Evolutionary conservation across 2,113 vertebrate genomes (phyloP), one percentile per base, ranked within the genome.

Genomic region (Pyxicephalus adspersus): DNA sequence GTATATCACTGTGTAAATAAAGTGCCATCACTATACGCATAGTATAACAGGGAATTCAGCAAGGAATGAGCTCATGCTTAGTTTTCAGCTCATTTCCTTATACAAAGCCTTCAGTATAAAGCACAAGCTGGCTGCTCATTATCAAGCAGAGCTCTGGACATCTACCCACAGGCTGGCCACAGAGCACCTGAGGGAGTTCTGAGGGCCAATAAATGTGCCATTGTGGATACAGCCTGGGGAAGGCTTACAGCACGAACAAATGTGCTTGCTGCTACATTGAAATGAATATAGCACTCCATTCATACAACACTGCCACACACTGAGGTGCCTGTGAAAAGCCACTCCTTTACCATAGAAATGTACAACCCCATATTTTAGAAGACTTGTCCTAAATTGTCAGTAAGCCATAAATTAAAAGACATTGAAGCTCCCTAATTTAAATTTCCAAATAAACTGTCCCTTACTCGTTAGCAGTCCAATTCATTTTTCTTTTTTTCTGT

Each of bases 91-190:
- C 25, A 3, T 78, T 17, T 58, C 64, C 64, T 68, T 71, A 80
- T 61, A 70, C 55, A 77, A 63, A 54, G 34, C 23, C 15, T 51
- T 55, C 57, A 80, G 55, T 80, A 67, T 80, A 63, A 50, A 80
- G 38, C 58, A 72, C 55, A 77, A 63, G 26, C 38, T 65, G 60
- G 25, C 78, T 52, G 67, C 67, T 81, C 18, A 19, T 26, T 18
- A 28, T 61, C 55, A 45, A 38, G 22, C 34, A 61, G 17, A 61
- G 34, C 25, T 29, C 13, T 34, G 55, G 77, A 22, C 60, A 64
- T 51, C 15, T 60, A 80, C 63, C 68, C 45, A 45, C 38, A 45
- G 58, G 20, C 22, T 38, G 29, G 60, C 18, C 61, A 31, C 54
- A 18, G 26, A 19, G 52, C 78, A 81, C 68, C 58, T 63, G 57